Conservation (phyloP, 2,113 vertebrate species). For the Cebus imitator region DNA sequence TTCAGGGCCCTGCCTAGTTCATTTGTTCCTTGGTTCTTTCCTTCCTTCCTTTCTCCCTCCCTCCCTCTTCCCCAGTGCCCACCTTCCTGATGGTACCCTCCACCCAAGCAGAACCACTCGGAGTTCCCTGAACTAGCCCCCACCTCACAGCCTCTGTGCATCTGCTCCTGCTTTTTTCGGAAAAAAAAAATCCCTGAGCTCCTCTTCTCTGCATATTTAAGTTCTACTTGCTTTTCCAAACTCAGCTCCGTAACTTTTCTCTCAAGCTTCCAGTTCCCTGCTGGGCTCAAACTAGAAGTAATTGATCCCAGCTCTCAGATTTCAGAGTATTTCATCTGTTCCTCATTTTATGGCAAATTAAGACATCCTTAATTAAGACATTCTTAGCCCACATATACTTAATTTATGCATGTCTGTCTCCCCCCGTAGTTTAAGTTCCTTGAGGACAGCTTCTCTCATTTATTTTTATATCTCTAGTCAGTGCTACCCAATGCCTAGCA, state of each 20-base stretch:
- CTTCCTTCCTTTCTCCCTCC: background rate
- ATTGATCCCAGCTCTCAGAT: constrained; percentile 24
- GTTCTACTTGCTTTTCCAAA: background rate
- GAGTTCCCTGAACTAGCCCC: background rate
- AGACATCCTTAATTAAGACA: constrained; percentile 46
- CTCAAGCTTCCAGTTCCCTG: background rate
- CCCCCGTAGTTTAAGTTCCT: background rate
- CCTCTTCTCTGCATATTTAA: background rate
- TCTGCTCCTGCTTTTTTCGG: background rate
- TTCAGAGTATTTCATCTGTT: constrained; percentile 31
- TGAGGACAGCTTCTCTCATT: background rate
- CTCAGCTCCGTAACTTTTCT: background rate
- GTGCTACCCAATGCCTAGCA: background rate
- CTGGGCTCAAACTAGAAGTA: constrained; percentile 1
- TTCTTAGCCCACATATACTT: constrained; percentile 23
- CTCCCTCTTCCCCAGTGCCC: background rate
- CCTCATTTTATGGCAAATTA: constrained; percentile 25
- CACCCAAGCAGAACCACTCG: background rate
- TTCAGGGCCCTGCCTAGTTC: background rate
- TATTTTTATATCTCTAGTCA: background rate
- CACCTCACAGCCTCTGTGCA: background rate
- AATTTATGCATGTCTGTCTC: background rate
- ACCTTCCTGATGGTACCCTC: background rate
- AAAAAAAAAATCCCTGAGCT: background rate
- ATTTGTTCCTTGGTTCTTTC: too few relatives aligned